Evolutionary conservation across 2,888 invertebrate genomes (phyloP).

Genomic region (Agrochola litura): DNA sequence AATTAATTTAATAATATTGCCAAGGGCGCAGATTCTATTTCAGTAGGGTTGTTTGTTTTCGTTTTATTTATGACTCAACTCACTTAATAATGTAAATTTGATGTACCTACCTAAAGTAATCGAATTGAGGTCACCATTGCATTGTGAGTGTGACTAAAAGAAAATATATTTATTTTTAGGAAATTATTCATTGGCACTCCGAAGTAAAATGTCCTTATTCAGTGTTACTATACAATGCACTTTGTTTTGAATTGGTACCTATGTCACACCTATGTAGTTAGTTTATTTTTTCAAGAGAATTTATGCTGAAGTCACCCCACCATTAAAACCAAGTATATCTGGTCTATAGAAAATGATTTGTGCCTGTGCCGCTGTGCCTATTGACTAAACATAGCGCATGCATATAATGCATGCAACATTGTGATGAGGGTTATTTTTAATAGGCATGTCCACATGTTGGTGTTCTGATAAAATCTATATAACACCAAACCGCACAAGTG

Average conservation of each 20-base stretch:
- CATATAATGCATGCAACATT: background rate
- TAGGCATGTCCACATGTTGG: background rate
- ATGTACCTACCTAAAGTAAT: conserved; percentile 14
- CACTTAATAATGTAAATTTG: background rate
- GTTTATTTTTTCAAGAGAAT: background rate
- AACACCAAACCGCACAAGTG: background rate
- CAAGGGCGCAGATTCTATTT: conserved; percentile 10
- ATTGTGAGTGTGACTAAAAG: conserved; percentile 17
- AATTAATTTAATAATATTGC: background rate
- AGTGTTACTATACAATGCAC: background rate
- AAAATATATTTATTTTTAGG: background rate
- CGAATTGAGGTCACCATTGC: conserved; percentile 14
- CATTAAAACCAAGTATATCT: background rate
- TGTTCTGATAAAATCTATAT: conserved; percentile 18
- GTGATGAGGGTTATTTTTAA: background rate
- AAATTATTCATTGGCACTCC: conserved; percentile 4
- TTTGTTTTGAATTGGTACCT: background rate
- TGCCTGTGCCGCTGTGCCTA: background rate
- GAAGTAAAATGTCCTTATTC: background rate
- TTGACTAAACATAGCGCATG: background rate
- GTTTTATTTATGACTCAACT: conserved; percentile 24
- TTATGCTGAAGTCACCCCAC: no score
- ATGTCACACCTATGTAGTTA: no score
- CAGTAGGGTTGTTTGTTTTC: conserved; percentile 4
- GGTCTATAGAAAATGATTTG: background rate